Evolutionary conservation across 2,797 vertebrate species (phyloP), one percentile per base, ranked within the genome.

Genomic region (Meriones psammophilus): DNA sequence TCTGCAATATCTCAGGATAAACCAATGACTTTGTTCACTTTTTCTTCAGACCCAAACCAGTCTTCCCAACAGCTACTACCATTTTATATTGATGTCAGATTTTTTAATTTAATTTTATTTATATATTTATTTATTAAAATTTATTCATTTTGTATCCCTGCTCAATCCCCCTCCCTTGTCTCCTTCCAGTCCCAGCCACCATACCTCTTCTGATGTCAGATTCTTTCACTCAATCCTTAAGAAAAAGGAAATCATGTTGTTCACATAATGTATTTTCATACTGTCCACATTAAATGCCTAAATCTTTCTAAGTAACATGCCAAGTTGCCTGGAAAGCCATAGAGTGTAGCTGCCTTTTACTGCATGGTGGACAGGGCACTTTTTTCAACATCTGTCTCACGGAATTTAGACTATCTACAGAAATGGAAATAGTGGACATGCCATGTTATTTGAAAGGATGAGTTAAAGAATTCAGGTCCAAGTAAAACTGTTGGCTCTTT

Each of bases 401-500:
- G 54, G 74, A 71, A 81, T 84, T 68, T 36, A 95, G 58, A 73
- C 18, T 73, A 3, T 42, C 84, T 26, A 88, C 58, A 96, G 85
- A 90, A 93, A 12, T 26, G 77, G 54, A 50, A 7, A 15, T 89
- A 54, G 39, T 74, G 24, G 15, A 0, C n/a, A 80, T 66, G 58
- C 22, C 66, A 36, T 66, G 1, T 80, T 97, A 83, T 95, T 89
- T 66, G 54, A 89, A 81, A 85, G 73, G 9, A 86, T 26, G 74
- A 94, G 91, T 97, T 74, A 97, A 97, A 92, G 36, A 87, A 77
- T 77, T 78, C 81, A 94, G 79, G 10, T 94, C 36, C 15, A 84
- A 97, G 39, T 62, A 5, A 12, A 64, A 93, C 56, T 91, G 54
- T 96, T 97, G 93, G 96, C 94, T 94, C 28, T 87, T 66, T 30